A percentile compares a stretch with the other conserved stretches of the same genome.
Conservation (phyloP, 2,113 vertebrate genomes). For the Istiophorus platypterus region DNA sequence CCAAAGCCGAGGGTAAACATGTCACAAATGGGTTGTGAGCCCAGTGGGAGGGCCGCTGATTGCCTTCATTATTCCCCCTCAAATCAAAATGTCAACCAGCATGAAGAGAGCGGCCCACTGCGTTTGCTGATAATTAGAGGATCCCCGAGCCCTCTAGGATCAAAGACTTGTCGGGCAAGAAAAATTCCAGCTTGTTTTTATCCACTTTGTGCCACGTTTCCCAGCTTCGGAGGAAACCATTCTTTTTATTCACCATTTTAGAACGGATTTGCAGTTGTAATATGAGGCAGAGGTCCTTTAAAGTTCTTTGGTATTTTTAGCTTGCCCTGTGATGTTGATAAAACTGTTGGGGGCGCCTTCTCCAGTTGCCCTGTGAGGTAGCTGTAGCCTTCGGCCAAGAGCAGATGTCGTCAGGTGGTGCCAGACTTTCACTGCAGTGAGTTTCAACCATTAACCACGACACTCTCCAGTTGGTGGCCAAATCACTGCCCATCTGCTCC, state of each 20-base stretch:
- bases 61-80: constrained; percentile 77
- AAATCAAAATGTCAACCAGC: constrained; percentile 84
- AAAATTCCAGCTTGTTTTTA: constrained; percentile 18
- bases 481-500: no score
- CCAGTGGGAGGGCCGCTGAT: constrained; percentile 78
- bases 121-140: constrained; percentile 75
- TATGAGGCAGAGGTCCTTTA: neutral
- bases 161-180: neutral
- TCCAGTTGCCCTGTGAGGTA: no score
- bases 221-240: no score
- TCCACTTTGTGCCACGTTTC: neutral
- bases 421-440: no score
- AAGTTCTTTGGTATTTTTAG: neutral
- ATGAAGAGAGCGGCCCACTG: constrained; percentile 66
- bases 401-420: no score
- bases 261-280: neutral
- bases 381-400: no score
- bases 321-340: neutral
- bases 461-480: no score
- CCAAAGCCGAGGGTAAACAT: constrained; percentile 73
- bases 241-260: neutral
- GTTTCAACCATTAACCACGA: no score
- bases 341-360: no score
- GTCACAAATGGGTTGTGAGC: constrained; percentile 69
- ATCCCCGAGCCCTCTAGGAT: constrained; percentile 41